Evolutionary conservation across 2,888 invertebrate genomes (phyloP).

Genomic region (Brenthis hecate): DNA sequence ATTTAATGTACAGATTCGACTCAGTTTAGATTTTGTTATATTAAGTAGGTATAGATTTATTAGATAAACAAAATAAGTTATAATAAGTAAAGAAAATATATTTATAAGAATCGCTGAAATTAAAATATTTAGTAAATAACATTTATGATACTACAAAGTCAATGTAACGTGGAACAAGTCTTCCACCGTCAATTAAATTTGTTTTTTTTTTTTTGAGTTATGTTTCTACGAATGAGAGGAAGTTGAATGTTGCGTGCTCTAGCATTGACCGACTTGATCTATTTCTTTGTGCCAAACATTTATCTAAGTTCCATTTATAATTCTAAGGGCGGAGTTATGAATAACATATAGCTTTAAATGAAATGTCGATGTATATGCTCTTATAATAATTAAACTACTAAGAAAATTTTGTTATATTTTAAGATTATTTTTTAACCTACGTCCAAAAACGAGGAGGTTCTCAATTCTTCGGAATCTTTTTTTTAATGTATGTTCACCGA

Average conservation of each 20-base stretch:
- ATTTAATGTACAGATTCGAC: too few relatives aligned
- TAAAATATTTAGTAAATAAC: neutral
- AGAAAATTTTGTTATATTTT: too few relatives aligned
- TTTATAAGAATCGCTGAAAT: too few relatives aligned
- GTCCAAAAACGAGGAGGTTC: too few relatives aligned
- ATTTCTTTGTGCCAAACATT: conserved; percentile 17
- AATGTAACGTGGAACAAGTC: neutral
- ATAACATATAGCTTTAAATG: neutral
- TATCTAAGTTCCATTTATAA: neutral
- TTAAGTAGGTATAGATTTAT: too few relatives aligned
- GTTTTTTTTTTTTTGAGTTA: conserved; percentile 3
- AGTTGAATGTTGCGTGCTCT: conserved; percentile 19
- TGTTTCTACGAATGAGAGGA: conserved; percentile 11
- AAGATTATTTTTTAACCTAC: too few relatives aligned
- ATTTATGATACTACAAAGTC: neutral
- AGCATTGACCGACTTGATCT: conserved; percentile 24
- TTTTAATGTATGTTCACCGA: too few relatives aligned
- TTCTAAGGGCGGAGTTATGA: conserved; percentile 3
- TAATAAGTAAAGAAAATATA: too few relatives aligned
- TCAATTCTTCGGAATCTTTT: too few relatives aligned
- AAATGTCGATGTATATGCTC: neutral
- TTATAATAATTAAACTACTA: too few relatives aligned
- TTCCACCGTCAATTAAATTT: neutral
- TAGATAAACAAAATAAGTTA: too few relatives aligned
- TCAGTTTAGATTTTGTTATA: too few relatives aligned